These are phyloP conservation scores for Sinotaia quadrata DNA, from an alignment of 2,888 invertebrate species.

Conservation along the genomic window DNA sequence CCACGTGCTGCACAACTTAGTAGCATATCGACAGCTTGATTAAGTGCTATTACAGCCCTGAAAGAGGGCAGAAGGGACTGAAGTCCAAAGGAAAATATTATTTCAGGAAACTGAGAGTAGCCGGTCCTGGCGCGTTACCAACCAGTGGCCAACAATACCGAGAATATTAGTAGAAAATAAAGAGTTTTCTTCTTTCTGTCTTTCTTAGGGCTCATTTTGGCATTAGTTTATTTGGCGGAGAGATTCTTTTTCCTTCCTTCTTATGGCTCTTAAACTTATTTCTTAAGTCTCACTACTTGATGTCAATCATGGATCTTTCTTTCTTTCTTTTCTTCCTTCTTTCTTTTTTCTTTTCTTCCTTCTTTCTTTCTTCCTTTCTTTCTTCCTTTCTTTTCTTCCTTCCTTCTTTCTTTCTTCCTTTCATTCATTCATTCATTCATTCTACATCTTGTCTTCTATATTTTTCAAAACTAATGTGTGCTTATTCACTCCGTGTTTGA, in stretches of 20 bases:
- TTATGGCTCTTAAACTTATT: background rate
- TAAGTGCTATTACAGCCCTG: background rate
- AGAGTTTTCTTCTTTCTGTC: background rate
- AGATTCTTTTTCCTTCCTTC: background rate
- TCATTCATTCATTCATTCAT: background rate
- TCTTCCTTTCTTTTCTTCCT: background rate
- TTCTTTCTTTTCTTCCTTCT: background rate
- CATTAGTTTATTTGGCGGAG: too few relatives aligned
- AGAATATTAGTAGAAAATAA: background rate
- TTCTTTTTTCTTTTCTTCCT: background rate
- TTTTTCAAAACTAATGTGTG: background rate
- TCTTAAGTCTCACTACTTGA: background rate
- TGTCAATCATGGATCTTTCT: background rate
- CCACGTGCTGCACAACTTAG: background rate
- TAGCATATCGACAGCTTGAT: conserved; percentile 1
- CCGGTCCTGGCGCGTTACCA: too few relatives aligned
- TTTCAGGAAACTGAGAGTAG: too few relatives aligned
- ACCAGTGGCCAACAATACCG: background rate
- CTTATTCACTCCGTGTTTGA: background rate
- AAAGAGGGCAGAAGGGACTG: background rate
- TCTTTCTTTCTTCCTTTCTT: background rate
- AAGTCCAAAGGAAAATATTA: background rate
- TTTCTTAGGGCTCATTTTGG: background rate
- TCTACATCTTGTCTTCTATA: background rate
- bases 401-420: background rate